Evolutionary conservation across 2,888 invertebrate genomes (phyloP).

Genomic region (Lepidonotus clava): DNA sequence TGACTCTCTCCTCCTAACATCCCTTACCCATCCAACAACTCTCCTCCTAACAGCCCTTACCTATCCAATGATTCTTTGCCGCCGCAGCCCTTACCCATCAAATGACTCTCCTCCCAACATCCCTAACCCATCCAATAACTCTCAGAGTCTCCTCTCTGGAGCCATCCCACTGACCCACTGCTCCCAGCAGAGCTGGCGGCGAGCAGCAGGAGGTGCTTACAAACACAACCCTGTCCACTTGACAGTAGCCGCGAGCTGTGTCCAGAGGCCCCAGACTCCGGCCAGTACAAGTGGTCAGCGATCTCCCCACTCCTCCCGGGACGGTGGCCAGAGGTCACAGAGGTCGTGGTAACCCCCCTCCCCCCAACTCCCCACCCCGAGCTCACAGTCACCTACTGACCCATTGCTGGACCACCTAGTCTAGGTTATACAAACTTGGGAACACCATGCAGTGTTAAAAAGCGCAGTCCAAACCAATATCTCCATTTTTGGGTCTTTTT

Average conservation of each 20-base stretch:
- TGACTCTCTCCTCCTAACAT: too few species aligned
- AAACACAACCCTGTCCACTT: background rate
- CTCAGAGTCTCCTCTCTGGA: too few species aligned
- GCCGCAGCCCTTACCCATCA: too few species aligned
- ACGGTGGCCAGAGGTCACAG: background rate
- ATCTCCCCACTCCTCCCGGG: background rate
- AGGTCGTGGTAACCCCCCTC: background rate
- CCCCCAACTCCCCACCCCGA: too few species aligned
- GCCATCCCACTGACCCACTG: too few species aligned
- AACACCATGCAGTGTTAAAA: too few species aligned
- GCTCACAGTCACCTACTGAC: slow-evolving; percentile 15
- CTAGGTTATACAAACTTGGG: background rate
- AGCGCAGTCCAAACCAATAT: too few species aligned
- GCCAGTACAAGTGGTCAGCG: background rate
- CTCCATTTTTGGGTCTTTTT: too few species aligned
- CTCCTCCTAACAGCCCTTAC: background rate
- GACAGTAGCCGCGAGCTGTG: background rate
- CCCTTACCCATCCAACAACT: background rate
- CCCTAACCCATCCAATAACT: background rate
- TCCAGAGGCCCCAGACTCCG: background rate
- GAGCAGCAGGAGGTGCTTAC: background rate
- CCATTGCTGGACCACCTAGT: background rate
- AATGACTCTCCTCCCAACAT: too few species aligned
- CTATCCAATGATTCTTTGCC: background rate
- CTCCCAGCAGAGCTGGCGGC: background rate